Conservation (phyloP, 1,140 invertebrate genomes). For the Pectinophora gossypiella region DNA sequence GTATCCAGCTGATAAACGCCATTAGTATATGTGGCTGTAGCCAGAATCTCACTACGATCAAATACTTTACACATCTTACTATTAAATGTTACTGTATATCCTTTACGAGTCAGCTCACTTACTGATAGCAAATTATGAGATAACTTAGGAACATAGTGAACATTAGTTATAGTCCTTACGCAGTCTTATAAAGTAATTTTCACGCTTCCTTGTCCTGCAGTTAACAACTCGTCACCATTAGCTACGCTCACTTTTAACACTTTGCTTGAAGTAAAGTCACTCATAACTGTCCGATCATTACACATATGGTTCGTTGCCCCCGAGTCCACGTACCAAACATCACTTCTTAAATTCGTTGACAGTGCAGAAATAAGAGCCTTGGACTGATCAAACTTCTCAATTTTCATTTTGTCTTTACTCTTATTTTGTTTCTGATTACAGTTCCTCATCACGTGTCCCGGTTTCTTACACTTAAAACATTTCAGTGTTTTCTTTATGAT, state of each 20-base stretch:
- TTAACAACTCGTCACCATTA: neutral
- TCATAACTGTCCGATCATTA: neutral
- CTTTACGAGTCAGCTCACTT: neutral
- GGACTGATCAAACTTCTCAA: neutral
- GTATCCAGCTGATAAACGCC: neutral
- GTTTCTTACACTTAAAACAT: conserved; percentile 5
- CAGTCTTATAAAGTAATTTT: neutral
- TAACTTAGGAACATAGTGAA: conserved; percentile 3
- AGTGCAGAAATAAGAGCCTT: neutral
- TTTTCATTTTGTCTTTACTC: neutral
- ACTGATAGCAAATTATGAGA: conserved; percentile 1
- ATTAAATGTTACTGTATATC: conserved; percentile 1
- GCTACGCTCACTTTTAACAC: neutral
- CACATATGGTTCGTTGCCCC: conserved; percentile 20
- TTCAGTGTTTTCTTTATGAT: neutral
- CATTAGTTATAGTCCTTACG: conserved; percentile 1
- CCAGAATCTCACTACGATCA: conserved; percentile 1
- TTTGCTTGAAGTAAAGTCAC: neutral
- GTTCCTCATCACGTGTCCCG: conserved; percentile 6
- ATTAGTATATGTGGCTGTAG: neutral
- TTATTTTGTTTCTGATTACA: conserved; percentile 1
- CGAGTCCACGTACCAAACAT: conserved; percentile 20
- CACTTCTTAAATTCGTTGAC: neutral
- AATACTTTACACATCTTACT: conserved; percentile 1
- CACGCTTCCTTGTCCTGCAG: neutral